Percentiles rank a stretch among this genome's conserved stretches.
phyloP scores from a whole-genome alignment of 2,113 vertebrate species.

The Asarcornis scutulata region DNA sequence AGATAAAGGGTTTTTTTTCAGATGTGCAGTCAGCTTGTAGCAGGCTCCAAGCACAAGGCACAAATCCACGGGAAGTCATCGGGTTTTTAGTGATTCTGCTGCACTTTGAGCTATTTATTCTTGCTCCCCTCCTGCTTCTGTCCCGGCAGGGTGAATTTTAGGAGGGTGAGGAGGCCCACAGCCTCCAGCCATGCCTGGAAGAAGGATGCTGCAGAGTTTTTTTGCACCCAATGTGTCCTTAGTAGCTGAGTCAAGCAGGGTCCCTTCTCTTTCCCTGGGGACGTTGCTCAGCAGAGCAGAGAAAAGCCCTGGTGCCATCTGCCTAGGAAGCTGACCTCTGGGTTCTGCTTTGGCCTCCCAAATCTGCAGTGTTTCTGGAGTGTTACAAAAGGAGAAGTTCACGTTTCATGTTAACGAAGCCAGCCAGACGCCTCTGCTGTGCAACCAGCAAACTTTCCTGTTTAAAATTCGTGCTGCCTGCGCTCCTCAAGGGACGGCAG shows the following conservation, averaged over 20 bases:
- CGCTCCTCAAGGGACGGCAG: not conserved
- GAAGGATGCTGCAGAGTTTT: not conserved
- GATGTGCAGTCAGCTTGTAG: not conserved
- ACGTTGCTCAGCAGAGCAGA: not conserved
- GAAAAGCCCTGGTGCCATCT: not conserved
- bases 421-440: not conserved
- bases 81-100: not conserved
- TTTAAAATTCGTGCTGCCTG: not conserved
- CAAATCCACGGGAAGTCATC: not conserved
- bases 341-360: not conserved
- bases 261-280: not conserved
- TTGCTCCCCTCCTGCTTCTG: not conserved
- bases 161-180: not conserved
- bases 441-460: not conserved
- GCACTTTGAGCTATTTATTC: rapidly evolving
- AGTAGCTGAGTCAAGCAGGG: not conserved
- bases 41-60: not conserved
- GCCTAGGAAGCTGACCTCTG: not conserved
- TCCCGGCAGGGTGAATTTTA: not conserved
- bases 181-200: not conserved
- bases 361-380: not conserved
- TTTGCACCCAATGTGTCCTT: not conserved
- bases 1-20: not conserved
- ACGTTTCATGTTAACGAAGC: not conserved
- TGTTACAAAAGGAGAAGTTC: not conserved